Evolutionary conservation across 1,140 invertebrate species (phyloP).

Genomic region (Rhagoletis zephyria): DNA sequence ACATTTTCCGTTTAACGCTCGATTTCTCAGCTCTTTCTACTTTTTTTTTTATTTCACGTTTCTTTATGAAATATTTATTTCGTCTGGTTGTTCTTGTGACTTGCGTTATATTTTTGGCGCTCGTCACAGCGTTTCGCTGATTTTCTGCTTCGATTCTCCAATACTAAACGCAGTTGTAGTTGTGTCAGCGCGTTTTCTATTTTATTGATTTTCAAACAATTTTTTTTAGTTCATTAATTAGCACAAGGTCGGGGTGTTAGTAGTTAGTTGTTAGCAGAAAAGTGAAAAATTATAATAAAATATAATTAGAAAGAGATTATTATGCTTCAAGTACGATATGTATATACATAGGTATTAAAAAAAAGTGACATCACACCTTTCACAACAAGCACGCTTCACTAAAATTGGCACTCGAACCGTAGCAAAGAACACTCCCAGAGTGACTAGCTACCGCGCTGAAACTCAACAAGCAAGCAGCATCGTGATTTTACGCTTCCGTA

Average conservation of each 20-base stretch:
- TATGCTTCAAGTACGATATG: not conserved
- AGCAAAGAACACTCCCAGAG: constrained; percentile 21
- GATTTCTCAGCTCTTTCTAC: not conserved
- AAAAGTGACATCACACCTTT: constrained; percentile 40
- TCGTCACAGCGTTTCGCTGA: constrained; percentile 19
- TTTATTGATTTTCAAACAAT: constrained; percentile 42
- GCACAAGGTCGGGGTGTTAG: not conserved
- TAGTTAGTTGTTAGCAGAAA: not conserved
- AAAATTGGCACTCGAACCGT: constrained; percentile 14
- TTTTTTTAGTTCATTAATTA: constrained; percentile 39
- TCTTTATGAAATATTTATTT: not conserved
- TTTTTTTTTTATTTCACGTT: not conserved
- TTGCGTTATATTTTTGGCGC: not conserved
- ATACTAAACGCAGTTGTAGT: constrained; percentile 8
- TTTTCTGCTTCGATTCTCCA: constrained; percentile 40
- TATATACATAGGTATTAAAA: not conserved
- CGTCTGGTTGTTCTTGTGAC: not conserved
- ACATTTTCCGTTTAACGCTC: not conserved
- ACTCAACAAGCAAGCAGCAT: constrained; percentile 26
- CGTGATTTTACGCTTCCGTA: constrained; percentile 25
- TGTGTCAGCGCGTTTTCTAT: constrained; percentile 23
- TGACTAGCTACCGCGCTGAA: not conserved
- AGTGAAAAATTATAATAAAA: not conserved
- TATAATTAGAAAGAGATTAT: not conserved
- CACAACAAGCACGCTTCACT: constrained; percentile 42